Base-by-base conservation (phyloP, 2,888 invertebrate species). In the Teleogryllus oceanicus region DNA sequence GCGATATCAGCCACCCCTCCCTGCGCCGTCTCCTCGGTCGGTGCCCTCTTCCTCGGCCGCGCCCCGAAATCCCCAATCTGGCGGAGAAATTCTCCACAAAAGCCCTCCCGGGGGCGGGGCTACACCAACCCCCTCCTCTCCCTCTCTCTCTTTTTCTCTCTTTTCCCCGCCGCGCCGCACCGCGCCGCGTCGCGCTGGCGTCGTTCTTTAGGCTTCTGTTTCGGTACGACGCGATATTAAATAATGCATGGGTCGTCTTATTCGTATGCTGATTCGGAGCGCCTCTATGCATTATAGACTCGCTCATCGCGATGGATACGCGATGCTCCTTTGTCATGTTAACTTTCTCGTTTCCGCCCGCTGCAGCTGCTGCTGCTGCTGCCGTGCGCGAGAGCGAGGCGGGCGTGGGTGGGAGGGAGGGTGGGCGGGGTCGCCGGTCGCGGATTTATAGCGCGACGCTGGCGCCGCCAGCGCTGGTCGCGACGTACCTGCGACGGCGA, bases 231-330 rank as follows among this genome's bases (percentile, higher is more conserved):
- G 62, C 62, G 12, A 62, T 62, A 62, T 62, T 62, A 62, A 62
- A 62, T 62, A 62, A 62, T 62, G 62, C 62, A 62, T 62, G 62
- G 13, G 62, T 62, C 62, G 62, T 62, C 62, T 62, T 62, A 62
- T 62, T 62, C 62, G 62, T 62, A 62, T 62, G 62, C 62, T 62
- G 62, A 62, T 62, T 62, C n/a, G 62, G 62, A n/a, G 62, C 62
- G 62, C 16, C 62, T 13, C 62, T n/a, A 62, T 62, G 62, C 62
- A 62, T 62, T 62, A 62, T 62, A 62, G 62, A 62, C 62, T 62
- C 62, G 37, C 37, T 37, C 37, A 37, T 37, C 37, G 37, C 37
- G 37, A 37, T 37, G 37, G 37, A 37, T 37, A 37, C 37, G 37
- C 37, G 37, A 62, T 62, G 62, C 62, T 62, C 62, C 62, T 62